A percentile compares a stretch with the other conserved stretches of the same genome.
Conservation (phyloP, 2,888 invertebrate genomes). For the Griposia aprilina region DNA sequence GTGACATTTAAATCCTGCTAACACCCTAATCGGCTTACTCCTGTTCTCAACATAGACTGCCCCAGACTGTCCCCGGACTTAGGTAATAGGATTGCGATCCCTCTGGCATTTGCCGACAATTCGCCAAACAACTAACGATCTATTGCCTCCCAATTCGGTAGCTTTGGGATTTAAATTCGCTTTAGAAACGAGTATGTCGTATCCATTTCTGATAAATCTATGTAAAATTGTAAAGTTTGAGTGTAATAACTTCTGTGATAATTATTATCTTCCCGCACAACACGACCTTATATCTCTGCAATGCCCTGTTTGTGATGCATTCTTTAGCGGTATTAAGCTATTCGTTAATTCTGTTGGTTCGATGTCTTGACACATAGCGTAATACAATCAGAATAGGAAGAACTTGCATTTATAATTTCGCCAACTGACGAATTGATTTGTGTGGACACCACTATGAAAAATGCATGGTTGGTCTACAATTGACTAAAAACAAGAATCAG, state of each 20-base stretch:
- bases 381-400: too few relatives aligned
- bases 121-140: conserved; percentile 46
- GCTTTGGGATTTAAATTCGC: conserved; percentile 11
- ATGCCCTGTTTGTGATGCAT: not conserved
- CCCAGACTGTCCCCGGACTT: conserved; percentile 35
- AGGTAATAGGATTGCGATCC: conserved; percentile 66
- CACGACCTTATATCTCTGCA: too few relatives aligned
- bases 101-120: conserved; percentile 40
- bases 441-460: not conserved
- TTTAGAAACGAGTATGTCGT: not conserved
- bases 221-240: not conserved
- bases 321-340: not conserved
- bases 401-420: not conserved
- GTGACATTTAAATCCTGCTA: conserved; percentile 55
- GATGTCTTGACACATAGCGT: too few relatives aligned
- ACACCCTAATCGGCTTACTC: conserved; percentile 63
- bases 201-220: not conserved
- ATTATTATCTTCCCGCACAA: too few relatives aligned
- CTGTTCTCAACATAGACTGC: conserved; percentile 39
- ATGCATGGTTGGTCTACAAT: not conserved
- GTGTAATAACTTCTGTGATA: not conserved
- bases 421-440: too few relatives aligned
- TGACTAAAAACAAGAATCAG: conserved; percentile 4
- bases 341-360: not conserved
- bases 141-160: conserved; percentile 31